A percentile compares a stretch with the other conserved stretches of the same genome.
phyloP scores from a whole-genome alignment of 2,888 invertebrate species.

The Automeris io region DNA sequence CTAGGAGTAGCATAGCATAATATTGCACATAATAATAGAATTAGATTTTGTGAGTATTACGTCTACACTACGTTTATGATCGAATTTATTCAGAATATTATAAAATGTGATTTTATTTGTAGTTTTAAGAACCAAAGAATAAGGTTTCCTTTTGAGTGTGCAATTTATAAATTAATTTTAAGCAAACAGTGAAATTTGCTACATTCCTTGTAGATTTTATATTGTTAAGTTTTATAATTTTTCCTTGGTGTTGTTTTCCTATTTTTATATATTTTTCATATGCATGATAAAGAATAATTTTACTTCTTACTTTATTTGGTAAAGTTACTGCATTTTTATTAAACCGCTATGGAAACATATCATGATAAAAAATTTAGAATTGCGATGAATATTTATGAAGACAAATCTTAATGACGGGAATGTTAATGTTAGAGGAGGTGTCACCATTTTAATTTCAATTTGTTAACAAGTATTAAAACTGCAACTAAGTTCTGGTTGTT shows the following conservation, averaged over 20 bases:
- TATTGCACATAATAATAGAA: slow-evolving; percentile 38
- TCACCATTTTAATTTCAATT: not conserved
- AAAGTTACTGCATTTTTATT: slow-evolving; percentile 15
- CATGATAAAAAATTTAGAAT: slow-evolving; percentile 1
- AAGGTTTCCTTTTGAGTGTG: slow-evolving; percentile 54
- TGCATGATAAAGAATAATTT: slow-evolving; percentile 56
- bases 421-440: not conserved
- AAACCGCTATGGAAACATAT: slow-evolving; percentile 18
- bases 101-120: slow-evolving; percentile 55
- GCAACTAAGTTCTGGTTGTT: too few species aligned
- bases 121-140: slow-evolving; percentile 69
- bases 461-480: too few species aligned
- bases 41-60: slow-evolving; percentile 39
- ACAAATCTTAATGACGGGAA: slow-evolving; percentile 29
- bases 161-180: slow-evolving; percentile 53
- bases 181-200: slow-evolving; percentile 37
- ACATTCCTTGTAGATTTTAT: slow-evolving; percentile 40
- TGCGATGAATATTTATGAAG: slow-evolving; percentile 32
- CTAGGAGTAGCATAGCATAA: slow-evolving; percentile 24
- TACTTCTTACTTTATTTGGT: slow-evolving; percentile 14
- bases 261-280: slow-evolving; percentile 33
- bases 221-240: slow-evolving; percentile 37
- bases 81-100: slow-evolving; percentile 41
- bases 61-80: slow-evolving; percentile 37
- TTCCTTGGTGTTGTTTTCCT: slow-evolving; percentile 36